Evolutionary conservation across 2,113 vertebrate species (phyloP), one percentile per base, ranked within the genome.

Genomic region (Egretta garzetta): DNA sequence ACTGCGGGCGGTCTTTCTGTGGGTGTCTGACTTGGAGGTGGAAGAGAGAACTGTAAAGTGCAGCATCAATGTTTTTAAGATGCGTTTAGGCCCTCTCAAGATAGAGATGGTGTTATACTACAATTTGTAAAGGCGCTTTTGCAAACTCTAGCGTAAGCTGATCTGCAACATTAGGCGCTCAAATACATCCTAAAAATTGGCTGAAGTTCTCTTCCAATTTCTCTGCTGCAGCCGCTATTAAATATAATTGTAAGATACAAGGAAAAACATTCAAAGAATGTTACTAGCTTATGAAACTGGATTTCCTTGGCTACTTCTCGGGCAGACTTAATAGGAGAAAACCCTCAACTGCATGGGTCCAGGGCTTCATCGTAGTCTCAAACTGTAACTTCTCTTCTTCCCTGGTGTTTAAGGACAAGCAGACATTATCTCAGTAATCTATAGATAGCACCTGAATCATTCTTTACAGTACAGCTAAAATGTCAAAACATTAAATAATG

Each of bases 221-320:
- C 62, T 45, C 45, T 49, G 14, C 80, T 92, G 53, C 28, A 49
- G 56, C 50, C 12, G 50, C 66, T 91, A 73, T 94, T 95, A 91
- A 91, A 91, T 85, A 39, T 90, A 93, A 93, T 82, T 94, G 72
- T 60, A 92, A 95, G 88, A 86, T 74, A 43, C 23, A 68, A 79
- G 80, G 72, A 6, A 81, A 95, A 96, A 53, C 43, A 92, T 84
- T 67, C 81, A 41, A 92, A 71, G 84, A 92, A 83, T 90, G 63
- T 88, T 92, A 41, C 56, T 86, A 53, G 67, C 32, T 90, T 95
- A 71, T 93, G 74, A 66, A 68, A 23, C 30, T 53, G 28, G 33
- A 66, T 82, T 92, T 91, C 83, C 62, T 81, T 87, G 80, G 80
- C 86, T 91, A 19, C 73, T 93, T 89, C 70, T 93, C 35, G 39